Evolutionary conservation across 2,888 invertebrate genomes (phyloP).

Genomic region (Oligia latruncula): DNA sequence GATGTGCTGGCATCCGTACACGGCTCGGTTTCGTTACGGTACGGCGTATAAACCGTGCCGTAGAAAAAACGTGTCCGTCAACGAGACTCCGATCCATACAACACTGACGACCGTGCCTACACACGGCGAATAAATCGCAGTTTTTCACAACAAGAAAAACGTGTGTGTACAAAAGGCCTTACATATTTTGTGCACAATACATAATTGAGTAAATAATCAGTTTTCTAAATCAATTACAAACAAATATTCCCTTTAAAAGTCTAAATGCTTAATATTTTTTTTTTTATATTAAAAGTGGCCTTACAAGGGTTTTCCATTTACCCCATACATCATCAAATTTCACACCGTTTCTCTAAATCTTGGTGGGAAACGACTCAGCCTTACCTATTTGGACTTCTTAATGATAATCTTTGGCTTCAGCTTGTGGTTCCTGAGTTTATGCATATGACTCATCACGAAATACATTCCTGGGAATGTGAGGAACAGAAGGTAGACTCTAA

Average conservation of each 20-base stretch:
- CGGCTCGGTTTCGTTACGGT: neutral
- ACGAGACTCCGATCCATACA: too few relatives aligned
- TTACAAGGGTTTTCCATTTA: neutral
- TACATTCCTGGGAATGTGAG: conserved; percentile 94
- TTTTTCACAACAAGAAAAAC: too few relatives aligned
- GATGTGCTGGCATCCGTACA: neutral
- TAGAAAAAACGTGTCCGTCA: too few relatives aligned
- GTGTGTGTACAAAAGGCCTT: neutral
- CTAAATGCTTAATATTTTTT: conserved; percentile 28
- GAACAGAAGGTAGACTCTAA: conserved; percentile 94
- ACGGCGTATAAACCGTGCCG: too few relatives aligned
- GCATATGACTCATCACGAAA: conserved; percentile 96
- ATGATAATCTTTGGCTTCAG: conserved; percentile 88
- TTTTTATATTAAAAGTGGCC: conserved; percentile 23
- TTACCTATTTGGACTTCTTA: conserved; percentile 82
- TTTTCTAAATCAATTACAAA: conserved; percentile 2
- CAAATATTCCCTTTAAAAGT: conserved; percentile 13
- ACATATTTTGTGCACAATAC: conserved; percentile 35
- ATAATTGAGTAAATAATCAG: conserved; percentile 2
- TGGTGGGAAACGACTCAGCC: conserved; percentile 18
- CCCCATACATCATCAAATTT: conserved; percentile 9
- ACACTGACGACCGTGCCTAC: too few relatives aligned
- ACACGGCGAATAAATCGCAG: too few relatives aligned
- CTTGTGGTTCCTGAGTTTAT: conserved; percentile 92
- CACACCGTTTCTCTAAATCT: conserved; percentile 23